Base-by-base conservation (phyloP, 1,140 invertebrate genomes). In the Drosophila nigrodunni region DNA sequence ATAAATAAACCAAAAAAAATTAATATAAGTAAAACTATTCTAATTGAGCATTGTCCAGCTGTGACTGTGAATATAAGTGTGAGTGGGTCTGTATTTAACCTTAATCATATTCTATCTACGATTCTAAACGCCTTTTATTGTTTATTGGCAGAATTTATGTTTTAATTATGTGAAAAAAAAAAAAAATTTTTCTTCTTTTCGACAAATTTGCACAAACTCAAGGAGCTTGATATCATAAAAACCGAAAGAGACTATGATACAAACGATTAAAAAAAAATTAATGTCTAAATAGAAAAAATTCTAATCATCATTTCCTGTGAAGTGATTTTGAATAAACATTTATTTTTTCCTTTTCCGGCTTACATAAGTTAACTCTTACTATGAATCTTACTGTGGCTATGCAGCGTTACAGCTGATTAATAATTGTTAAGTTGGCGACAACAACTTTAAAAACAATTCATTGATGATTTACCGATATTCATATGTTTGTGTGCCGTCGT, bases 171-270 rank as follows among this genome's bases (percentile, higher is more conserved):
- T 74, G 81, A 76, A 76, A 74, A 60, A 41, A 35, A 44, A 52
- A n/a, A 50, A 57, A 47, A 11, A 25, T 37, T 34, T 37, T 60
- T 43, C 35, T 49, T 49, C n/a, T 59, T 35, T 41, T 57, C 64
- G 13, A 18, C 34, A 61, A 87, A 82, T 87, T 88, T 77, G 82
- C 82, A 87, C 68, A 80, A 71, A 55, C 66, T 87, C 82, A 87
- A 83, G 82, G 83, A 73, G 54, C 61, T 64, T 44, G 50, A 4
- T 74, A 37, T 55, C 58, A 55, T 77, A 70, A 65, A 80, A 61
- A 37, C 50, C 30, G 55, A 21, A 59, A 25, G 47, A 64, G 71
- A 58, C 67, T 50, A 49, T 70, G 25, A 72, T 35, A 47, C 39
- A 9, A 74, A 68, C 39, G 10, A 41, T 41, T 11, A 13, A 43